Percentiles rank a stretch among this genome's conserved stretches.
Conservation (phyloP, 2,797 vertebrate species). For the Zalophus californianus region DNA sequence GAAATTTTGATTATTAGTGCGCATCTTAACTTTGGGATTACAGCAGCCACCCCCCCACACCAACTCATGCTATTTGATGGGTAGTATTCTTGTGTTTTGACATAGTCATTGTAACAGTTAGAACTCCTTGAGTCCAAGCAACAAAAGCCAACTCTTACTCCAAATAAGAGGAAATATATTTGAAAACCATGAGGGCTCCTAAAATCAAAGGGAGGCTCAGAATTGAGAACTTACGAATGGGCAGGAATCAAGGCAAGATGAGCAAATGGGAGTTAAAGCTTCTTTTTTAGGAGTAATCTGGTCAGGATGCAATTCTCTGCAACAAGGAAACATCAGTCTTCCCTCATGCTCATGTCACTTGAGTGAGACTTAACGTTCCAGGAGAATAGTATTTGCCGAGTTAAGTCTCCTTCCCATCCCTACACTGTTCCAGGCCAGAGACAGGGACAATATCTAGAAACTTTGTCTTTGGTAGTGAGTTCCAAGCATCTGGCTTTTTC, state of each 20-base stretch:
- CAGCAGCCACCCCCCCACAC: background rate
- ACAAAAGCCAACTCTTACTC: background rate
- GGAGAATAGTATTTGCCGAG: background rate
- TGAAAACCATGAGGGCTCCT: background rate
- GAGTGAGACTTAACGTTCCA: background rate
- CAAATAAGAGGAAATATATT: background rate
- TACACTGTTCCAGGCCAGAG: background rate
- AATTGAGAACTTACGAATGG: background rate
- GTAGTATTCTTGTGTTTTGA: background rate
- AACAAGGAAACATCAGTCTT: background rate
- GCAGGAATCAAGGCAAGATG: background rate
- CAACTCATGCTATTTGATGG: background rate
- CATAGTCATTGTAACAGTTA: background rate
- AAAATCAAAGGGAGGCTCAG: background rate
- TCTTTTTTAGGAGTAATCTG: background rate
- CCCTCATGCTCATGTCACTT: background rate
- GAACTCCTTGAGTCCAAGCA: background rate
- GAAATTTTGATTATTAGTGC: background rate
- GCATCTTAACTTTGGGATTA: background rate
- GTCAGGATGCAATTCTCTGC: background rate
- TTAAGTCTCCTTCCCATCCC: background rate
- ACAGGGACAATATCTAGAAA: background rate
- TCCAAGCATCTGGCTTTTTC: background rate
- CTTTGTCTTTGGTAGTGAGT: background rate
- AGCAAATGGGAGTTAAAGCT: background rate